These are phyloP conservation scores for Siphlonurus alternatus DNA, from an alignment of 2,888 invertebrate genomes.

Conservation along the genomic window DNA sequence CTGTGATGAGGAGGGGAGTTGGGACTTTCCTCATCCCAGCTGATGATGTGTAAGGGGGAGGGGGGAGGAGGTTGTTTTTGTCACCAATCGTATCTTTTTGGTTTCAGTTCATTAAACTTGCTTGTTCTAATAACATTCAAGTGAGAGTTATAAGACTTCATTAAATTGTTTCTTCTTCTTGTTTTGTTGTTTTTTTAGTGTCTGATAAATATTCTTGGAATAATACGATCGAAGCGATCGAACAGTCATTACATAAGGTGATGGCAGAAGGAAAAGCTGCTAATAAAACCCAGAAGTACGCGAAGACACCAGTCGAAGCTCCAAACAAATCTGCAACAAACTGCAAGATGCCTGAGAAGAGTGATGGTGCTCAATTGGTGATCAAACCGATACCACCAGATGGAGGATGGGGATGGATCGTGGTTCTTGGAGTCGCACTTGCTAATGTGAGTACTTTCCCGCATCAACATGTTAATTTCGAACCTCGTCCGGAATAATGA, in stretches of 20 bases:
- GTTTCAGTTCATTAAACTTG: neutral
- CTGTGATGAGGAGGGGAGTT: neutral
- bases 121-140: neutral
- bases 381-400: constrained; percentile 47
- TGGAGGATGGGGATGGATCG: constrained; percentile 83
- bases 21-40: neutral
- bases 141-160: neutral
- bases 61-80: neutral
- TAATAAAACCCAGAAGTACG: too few relatives aligned
- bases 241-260: neutral
- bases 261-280: neutral
- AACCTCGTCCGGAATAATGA: too few relatives aligned
- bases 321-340: neutral
- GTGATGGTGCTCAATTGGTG: neutral
- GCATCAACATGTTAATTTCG: too few relatives aligned
- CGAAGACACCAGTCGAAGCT: too few relatives aligned
- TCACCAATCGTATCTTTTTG: neutral
- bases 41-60: neutral
- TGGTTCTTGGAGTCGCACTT: constrained; percentile 64
- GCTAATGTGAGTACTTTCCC: constrained; percentile 54
- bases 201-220: neutral
- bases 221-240: neutral
- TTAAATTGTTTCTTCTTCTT: neutral
- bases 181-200: neutral
- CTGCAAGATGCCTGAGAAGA: neutral